Base-by-base conservation (phyloP, 35 echinoderm and acorn worm species). In the Apostichopus parvimensis region DNA sequence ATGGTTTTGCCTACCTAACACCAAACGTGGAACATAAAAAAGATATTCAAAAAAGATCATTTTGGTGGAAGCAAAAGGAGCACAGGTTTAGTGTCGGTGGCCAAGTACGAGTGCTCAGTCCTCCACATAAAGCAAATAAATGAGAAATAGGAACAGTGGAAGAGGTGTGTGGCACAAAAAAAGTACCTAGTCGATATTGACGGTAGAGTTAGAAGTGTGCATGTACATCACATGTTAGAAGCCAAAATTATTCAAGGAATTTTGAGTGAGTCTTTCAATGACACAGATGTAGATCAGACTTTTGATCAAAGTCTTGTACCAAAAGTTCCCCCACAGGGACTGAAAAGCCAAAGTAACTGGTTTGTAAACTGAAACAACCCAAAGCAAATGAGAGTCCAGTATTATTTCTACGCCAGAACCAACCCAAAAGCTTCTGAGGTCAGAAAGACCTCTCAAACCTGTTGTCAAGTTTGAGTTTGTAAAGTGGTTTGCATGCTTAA, bases 101-200 rank as follows among this genome's bases (percentile, higher is more conserved):
- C n/a, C 54, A 65, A 53, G 90, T 91, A 5, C 56, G 90, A 14
- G 58, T 80, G 60, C 77, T 80, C 20, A 24, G 90, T 52, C 78
- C 90, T 7, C 54, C 90, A 53, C 68, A 80, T 28, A 91, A 91
- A 82, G 6, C 54, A 60, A 61, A 65, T 15, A 79, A 77, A 14
- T 91, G 90, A 77, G 77, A 80, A 81, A 2, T 65, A 22, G 66
- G 77, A 64, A 91, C 54, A 2, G 77, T 91, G 64, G 76, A 9
- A 61, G 77, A 79, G 10, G 90, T 91, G 5, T 62, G 72, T 91
- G 90, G 77, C 7, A 54, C 76, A 78, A 78, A 65, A 61, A 91
- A 23, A n/a, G n/a, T 91, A 91, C 78, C 10, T 91, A 5, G 90
- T 91, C 15, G 85, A 87, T 26, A 72, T 64, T 72, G 65, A 17